These are phyloP conservation scores for Zoanthus sansibaricus DNA, from an alignment of 92 coral and sea anemone species.

Conservation along the genomic window DNA sequence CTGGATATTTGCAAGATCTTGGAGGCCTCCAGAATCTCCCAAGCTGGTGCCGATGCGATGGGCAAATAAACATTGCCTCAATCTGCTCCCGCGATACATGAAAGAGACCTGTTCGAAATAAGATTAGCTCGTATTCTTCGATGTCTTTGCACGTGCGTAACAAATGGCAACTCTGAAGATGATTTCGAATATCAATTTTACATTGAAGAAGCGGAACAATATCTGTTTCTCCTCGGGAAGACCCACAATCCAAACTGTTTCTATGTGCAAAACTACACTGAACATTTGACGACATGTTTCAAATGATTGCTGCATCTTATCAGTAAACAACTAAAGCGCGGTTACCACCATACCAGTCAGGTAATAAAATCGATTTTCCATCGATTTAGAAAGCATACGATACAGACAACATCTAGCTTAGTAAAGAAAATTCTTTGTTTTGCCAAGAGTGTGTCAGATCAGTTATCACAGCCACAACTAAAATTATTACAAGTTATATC, in stretches of 20 bases:
- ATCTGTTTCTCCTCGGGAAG: conserved; percentile 1
- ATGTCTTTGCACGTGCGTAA: conserved; percentile 6
- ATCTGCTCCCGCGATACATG: conserved; percentile 21
- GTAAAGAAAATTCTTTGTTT: conserved; percentile 21
- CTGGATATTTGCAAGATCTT: conserved; percentile 35
- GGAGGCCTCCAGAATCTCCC: conserved; percentile 53
- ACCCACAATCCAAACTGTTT: neutral
- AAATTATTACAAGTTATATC: conserved; percentile 10
- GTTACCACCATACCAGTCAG: neutral
- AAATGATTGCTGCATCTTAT: conserved; percentile 3
- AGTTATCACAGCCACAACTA: conserved; percentile 25
- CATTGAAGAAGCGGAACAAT: conserved; percentile 23
- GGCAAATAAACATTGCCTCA: conserved; percentile 34
- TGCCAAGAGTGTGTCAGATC: conserved; percentile 27
- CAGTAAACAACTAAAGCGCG: conserved; percentile 37
- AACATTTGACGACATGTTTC: too few relatives aligned
- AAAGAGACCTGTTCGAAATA: conserved; percentile 29
- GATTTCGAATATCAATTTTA: conserved; percentile 13
- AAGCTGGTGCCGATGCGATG: conserved; percentile 43
- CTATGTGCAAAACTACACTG: conserved; percentile 1
- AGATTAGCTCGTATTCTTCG: conserved; percentile 27
- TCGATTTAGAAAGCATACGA: conserved; percentile 25
- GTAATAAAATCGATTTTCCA: conserved; percentile 10
- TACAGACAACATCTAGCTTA: conserved; percentile 15
- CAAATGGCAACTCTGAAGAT: conserved; percentile 44